phyloP scores from a whole-genome alignment of 2,888 invertebrate genomes.

The Pyrrhosoma nymphula region DNA sequence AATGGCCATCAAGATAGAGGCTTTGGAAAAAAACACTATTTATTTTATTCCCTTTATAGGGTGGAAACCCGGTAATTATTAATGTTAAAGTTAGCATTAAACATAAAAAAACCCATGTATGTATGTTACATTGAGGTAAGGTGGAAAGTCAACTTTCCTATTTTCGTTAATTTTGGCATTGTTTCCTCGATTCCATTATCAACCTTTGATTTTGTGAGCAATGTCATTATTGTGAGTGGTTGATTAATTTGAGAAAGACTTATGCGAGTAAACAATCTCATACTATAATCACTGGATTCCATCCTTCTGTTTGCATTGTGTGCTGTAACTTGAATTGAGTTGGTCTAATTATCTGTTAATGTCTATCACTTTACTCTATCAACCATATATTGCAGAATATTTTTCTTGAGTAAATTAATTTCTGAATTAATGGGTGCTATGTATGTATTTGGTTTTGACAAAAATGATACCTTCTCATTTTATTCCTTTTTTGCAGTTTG shows the following conservation, averaged over 20 bases:
- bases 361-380: background rate
- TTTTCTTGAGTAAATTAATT: background rate
- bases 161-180: background rate
- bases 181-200: background rate
- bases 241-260: background rate
- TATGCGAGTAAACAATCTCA: background rate
- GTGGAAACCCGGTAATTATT: background rate
- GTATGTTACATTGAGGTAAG: background rate
- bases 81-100: background rate
- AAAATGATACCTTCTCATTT: conserved; percentile 11
- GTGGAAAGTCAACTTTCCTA: background rate
- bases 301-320: background rate
- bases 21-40: conserved; percentile 30
- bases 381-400: background rate
- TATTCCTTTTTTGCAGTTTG: background rate
- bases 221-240: background rate
- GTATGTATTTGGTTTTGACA: conserved; percentile 6
- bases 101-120: conserved; percentile 7
- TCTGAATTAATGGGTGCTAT: conserved; percentile 44
- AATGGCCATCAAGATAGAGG: background rate
- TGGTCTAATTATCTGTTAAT: background rate
- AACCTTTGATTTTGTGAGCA: background rate
- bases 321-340: background rate
- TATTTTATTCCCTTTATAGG: background rate
- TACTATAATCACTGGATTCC: background rate